Evolutionary conservation across 2,113 vertebrate genomes (phyloP).

Genomic region (Pandion haliaetus): DNA sequence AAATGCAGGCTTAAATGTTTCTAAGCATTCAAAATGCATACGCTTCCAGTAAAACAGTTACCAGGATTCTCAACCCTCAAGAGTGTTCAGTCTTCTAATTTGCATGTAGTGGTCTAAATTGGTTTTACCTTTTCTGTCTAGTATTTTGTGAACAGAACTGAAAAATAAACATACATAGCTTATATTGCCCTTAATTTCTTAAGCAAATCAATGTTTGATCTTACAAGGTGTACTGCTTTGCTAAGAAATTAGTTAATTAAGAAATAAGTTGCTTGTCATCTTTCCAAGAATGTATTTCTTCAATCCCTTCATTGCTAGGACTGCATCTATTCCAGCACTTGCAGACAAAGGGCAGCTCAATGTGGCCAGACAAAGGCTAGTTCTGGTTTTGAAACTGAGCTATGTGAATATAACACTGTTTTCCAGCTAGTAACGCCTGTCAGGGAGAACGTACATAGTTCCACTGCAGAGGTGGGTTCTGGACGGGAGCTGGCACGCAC

Average conservation of each 20-base stretch:
- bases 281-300: not conserved
- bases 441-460: not conserved
- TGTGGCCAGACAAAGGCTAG: not conserved
- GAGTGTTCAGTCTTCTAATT: not conserved
- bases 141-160: not conserved
- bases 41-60: not conserved
- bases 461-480: not conserved
- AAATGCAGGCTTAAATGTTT: not conserved
- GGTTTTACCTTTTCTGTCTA: not conserved
- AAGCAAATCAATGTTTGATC: not conserved
- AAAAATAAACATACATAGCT: not conserved
- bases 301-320: not conserved
- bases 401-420: not conserved
- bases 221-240: not conserved
- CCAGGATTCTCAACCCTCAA: not conserved
- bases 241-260: not conserved
- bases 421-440: not conserved
- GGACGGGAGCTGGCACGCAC: not conserved
- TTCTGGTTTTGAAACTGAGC: not conserved
- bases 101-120: not conserved
- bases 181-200: not conserved
- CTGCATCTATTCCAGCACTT: not conserved
- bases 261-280: not conserved
- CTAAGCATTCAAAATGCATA: not conserved
- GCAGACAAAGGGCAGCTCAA: not conserved